Percentiles rank a stretch among this genome's conserved stretches.
These are phyloP conservation scores for Lota lota DNA, from an alignment of 2,113 vertebrate species.

Conservation along the genomic window DNA sequence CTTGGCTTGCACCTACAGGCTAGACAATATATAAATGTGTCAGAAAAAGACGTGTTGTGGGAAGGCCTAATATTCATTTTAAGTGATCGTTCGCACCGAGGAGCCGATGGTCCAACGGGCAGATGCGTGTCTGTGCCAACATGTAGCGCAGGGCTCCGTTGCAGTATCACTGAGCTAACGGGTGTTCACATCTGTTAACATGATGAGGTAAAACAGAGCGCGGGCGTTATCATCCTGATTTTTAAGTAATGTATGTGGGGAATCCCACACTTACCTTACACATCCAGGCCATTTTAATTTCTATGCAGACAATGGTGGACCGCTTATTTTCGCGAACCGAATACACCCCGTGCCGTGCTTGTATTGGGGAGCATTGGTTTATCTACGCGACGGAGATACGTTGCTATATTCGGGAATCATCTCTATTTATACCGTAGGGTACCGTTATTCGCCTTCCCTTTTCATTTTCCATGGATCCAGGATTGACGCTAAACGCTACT, in stretches of 20 bases:
- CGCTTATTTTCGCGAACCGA: constrained; percentile 31
- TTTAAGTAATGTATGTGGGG: constrained; percentile 1
- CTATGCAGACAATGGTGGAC: constrained; percentile 57
- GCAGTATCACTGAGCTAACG: neutral
- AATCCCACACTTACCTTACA: constrained; percentile 72
- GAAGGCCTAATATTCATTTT: too few relatives aligned
- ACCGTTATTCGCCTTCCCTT: constrained; percentile 64
- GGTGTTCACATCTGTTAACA: constrained; percentile 25
- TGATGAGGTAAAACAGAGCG: neutral
- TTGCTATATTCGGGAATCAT: constrained; percentile 15
- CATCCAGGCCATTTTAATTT: constrained; percentile 75
- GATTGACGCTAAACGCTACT: constrained; percentile 46
- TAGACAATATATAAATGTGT: too few relatives aligned
- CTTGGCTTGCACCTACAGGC: too few relatives aligned
- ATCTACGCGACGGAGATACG: constrained; percentile 14
- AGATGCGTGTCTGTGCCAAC: too few relatives aligned
- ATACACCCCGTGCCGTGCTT: constrained; percentile 19
- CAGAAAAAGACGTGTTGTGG: too few relatives aligned
- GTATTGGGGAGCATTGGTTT: constrained; percentile 15
- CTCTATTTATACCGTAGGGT: constrained; percentile 42
- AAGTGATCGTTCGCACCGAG: too few relatives aligned
- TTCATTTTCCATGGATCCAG: constrained; percentile 33
- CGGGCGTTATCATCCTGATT: neutral
- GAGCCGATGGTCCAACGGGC: too few relatives aligned
- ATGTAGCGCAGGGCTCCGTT: too few relatives aligned